A percentile compares a stretch with the other conserved stretches of the same genome.
These are phyloP conservation scores for Mus caroli DNA, from an alignment of 2,797 vertebrate genomes.

Conservation along the genomic window DNA sequence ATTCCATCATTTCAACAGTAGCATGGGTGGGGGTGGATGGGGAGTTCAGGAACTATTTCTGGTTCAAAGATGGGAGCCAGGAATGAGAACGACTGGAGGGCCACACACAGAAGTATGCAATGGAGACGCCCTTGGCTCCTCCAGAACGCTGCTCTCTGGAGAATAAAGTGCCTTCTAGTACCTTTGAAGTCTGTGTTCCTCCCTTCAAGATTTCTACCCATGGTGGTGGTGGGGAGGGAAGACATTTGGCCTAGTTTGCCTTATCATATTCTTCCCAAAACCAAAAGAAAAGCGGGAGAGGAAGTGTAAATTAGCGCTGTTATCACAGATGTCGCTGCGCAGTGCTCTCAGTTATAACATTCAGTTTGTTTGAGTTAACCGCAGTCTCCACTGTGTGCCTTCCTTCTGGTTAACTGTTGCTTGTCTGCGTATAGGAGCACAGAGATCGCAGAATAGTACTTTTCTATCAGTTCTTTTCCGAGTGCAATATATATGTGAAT, in stretches of 20 bases:
- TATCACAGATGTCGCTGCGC: not conserved
- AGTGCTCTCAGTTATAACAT: not conserved
- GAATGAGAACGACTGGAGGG: not conserved
- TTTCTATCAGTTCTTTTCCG: not conserved
- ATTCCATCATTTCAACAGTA: not conserved
- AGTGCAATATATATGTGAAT: not conserved
- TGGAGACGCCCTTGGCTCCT: not conserved
- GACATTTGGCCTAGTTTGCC: not conserved
- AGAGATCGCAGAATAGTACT: not conserved
- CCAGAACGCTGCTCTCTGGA: not conserved
- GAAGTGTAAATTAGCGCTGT: not conserved
- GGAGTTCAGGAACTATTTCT: not conserved
- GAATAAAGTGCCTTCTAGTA: not conserved
- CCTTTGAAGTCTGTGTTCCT: not conserved
- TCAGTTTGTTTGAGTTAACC: not conserved
- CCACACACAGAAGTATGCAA: not conserved
- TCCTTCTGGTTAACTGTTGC: not conserved
- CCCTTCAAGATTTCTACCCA: not conserved
- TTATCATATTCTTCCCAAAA: not conserved
- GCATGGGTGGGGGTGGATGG: not conserved
- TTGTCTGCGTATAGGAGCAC: not conserved
- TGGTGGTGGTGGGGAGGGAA: not conserved
- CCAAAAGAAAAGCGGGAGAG: not conserved
- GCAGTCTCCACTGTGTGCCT: not conserved
- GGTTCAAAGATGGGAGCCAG: not conserved